These are phyloP conservation scores for Peromyscus leucopus DNA, from an alignment of 2,113 vertebrate species.

Conservation along the genomic window DNA sequence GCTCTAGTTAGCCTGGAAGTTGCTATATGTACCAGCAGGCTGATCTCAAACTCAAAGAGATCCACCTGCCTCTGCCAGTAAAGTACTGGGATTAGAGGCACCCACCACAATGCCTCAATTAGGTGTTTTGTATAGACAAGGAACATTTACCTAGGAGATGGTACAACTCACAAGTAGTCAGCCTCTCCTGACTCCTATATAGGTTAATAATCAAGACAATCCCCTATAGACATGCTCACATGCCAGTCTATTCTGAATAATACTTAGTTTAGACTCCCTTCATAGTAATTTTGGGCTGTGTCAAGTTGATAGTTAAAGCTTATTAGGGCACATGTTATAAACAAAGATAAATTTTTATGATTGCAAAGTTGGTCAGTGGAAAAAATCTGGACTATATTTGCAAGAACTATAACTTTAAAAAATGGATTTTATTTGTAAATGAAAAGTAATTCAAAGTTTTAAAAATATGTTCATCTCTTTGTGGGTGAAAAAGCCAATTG, in stretches of 20 bases:
- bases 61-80: neutral
- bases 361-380: neutral
- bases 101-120: neutral
- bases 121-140: neutral
- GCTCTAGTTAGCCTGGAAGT: neutral
- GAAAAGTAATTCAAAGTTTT: slow-evolving; percentile 18
- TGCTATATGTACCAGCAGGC: neutral
- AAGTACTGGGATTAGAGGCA: neutral
- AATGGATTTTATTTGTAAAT: neutral
- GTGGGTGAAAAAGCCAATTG: neutral
- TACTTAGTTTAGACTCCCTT: neutral
- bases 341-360: neutral
- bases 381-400: neutral
- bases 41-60: neutral
- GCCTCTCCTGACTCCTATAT: neutral
- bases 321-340: neutral
- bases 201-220: neutral
- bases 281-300: neutral
- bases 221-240: neutral
- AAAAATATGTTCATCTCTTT: neutral
- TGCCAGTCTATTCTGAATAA: neutral
- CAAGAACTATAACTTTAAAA: neutral
- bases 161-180: too few species aligned
- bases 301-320: neutral
- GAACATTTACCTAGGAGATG: too few species aligned